Base-by-base conservation (phyloP, 1,140 invertebrate genomes). In the Melanaphis sacchari region DNA sequence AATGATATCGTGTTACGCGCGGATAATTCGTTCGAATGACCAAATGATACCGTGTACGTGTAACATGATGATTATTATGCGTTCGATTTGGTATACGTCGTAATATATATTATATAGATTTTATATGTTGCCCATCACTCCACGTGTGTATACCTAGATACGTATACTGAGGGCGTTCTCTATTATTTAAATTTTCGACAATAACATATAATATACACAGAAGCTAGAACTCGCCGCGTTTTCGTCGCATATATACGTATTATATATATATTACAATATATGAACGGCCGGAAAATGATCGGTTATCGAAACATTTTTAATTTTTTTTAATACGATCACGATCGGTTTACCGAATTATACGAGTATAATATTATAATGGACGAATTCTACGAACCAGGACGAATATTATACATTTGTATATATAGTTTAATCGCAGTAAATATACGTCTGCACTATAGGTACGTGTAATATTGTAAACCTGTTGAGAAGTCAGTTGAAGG, bases 1-100 rank as follows among this genome's bases (percentile, higher is more conserved):
- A 76, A 76, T 76, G 59, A 76, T 76, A 76, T 76, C n/a, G 59
- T 76, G 59, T 36, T 76, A 76, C 59, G 59, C 59, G 59, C 59
- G 15, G 59, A 76, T 76, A 76, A 76, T 76, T n/a, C 59, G 59
- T 66, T 66, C 59, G 31, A 76, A 76, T 76, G 31, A 36, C 59
- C 59, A 76, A 76, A 76, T 76, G 59, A 76, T 76, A 18, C 59
- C 59, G 31, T 7, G 11, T 76, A 15, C 11, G 59, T 18, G 59
- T 0, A n/a, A 31, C n/a, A 66, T 66, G n/a, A 18, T n/a, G 31
- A n/a, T 66, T n/a, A 66, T 66, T n/a, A n/a, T 66, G 59, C 31
- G 11, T 66, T n/a, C 59, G 15, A 66, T n/a, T 66, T 66, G 31
- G 59, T 66, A 66, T 66, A 66, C 31, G 9, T 6, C 31, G 0